Conservation (phyloP, 1,140 invertebrate genomes). For the Papilio polyxenes region DNA sequence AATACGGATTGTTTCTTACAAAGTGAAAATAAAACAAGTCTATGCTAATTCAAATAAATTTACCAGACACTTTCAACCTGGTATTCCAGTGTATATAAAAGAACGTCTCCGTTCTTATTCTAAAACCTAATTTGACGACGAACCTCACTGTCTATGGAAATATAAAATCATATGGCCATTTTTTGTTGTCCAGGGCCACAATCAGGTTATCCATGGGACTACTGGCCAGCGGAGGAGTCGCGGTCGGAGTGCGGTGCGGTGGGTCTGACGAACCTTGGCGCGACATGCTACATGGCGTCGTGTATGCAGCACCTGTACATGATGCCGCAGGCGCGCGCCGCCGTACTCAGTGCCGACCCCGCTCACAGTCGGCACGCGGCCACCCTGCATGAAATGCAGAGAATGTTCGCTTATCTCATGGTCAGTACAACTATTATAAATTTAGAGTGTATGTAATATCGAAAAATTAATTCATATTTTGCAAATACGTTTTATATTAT, state of each 20-base stretch:
- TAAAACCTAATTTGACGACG: no score
- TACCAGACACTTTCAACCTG: no score
- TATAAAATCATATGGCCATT: background rate
- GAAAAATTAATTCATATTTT: no score
- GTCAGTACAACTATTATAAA: slow-evolving; percentile 67
- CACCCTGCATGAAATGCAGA: slow-evolving; percentile 92
- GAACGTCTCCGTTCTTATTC: no score
- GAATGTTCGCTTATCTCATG: slow-evolving; percentile 97
- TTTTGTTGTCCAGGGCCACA: slow-evolving; percentile 83
- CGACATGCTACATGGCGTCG: slow-evolving; percentile 98
- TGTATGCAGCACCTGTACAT: slow-evolving; percentile 98
- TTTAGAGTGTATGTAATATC: no score
- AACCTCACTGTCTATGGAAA: no score
- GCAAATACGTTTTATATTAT: no score
- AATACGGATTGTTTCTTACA: no score
- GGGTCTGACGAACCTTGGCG: slow-evolving; percentile 95
- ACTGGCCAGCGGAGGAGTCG: slow-evolving; percentile 97
- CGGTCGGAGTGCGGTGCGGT: slow-evolving; percentile 96
- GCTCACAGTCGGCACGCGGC: slow-evolving; percentile 88
- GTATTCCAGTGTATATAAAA: no score
- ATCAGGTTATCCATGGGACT: slow-evolving; percentile 96
- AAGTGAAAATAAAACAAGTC: no score
- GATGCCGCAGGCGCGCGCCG: slow-evolving; percentile 94
- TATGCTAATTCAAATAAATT: no score
- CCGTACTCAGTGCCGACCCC: slow-evolving; percentile 85